A percentile compares a stretch with the other conserved stretches of the same genome.
phyloP scores from a whole-genome alignment of 2,888 invertebrate genomes.

The Coleophora flavipennella region DNA sequence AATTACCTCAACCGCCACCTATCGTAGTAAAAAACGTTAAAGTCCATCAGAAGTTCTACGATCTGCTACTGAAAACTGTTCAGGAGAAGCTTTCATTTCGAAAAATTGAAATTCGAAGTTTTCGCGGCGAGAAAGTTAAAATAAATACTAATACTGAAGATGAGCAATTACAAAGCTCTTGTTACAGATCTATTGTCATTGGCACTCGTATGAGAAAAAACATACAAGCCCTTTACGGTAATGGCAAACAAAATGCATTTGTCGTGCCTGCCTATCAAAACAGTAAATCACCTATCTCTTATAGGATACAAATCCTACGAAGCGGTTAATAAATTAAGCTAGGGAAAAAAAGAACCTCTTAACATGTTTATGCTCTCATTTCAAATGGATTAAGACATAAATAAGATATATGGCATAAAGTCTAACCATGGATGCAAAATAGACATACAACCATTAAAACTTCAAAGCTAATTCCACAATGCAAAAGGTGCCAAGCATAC shows the following conservation, averaged over 20 bases:
- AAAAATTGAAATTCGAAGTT: no score
- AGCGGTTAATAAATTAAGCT: conserved; percentile 5
- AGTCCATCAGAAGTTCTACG: no score
- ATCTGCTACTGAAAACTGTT: no score
- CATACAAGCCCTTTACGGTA: conserved; percentile 8
- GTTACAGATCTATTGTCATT: conserved; percentile 1
- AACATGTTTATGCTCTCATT: conserved; percentile 7
- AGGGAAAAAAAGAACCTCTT: conserved; percentile 5
- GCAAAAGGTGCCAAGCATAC: conserved; percentile 9
- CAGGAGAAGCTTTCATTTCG: no score
- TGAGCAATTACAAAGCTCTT: not conserved
- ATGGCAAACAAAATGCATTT: conserved; percentile 6
- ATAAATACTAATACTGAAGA: not conserved
- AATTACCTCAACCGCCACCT: no score
- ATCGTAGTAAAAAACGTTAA: no score
- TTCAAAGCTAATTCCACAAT: conserved; percentile 7
- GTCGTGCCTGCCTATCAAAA: conserved; percentile 1
- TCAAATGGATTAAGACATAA: conserved; percentile 5
- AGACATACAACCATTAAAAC: conserved; percentile 5
- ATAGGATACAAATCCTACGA: not conserved
- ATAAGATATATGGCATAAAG: conserved; percentile 3
- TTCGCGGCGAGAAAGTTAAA: no score
- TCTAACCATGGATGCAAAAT: conserved; percentile 5
- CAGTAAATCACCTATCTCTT: conserved; percentile 1
- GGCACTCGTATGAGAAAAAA: conserved; percentile 10